These are phyloP conservation scores for Rhabdophis nuchalis DNA, from an alignment of 2,797 vertebrate genomes.

Conservation along the genomic window DNA sequence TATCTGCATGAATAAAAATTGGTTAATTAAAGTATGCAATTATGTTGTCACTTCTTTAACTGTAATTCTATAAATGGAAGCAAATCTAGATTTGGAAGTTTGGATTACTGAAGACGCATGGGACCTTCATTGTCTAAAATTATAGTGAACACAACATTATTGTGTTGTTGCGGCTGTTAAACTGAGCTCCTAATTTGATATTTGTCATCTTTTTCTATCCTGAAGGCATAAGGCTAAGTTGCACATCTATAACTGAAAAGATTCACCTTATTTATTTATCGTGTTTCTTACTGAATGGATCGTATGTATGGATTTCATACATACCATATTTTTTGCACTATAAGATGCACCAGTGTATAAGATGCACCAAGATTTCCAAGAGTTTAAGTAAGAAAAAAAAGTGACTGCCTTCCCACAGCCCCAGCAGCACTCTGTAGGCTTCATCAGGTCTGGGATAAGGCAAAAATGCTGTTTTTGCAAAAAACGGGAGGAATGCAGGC, in stretches of 20 bases:
- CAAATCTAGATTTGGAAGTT: neutral
- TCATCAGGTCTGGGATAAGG: too few relatives aligned
- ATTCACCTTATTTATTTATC: neutral
- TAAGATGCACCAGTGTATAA: too few relatives aligned
- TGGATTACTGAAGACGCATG: neutral
- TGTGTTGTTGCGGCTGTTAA: neutral
- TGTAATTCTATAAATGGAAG: neutral
- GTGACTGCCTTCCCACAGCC: too few relatives aligned
- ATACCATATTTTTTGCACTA: too few relatives aligned
- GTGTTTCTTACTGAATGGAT: slow-evolving; percentile 19
- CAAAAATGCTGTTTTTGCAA: too few relatives aligned
- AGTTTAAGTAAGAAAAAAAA: too few relatives aligned
- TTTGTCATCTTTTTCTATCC: neutral
- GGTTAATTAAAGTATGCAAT: neutral
- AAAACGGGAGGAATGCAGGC: too few relatives aligned
- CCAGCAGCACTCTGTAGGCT: too few relatives aligned
- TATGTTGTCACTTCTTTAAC: neutral
- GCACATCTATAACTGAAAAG: neutral
- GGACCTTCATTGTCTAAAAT: neutral
- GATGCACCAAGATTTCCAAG: too few relatives aligned
- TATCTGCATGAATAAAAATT: neutral
- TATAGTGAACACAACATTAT: neutral
- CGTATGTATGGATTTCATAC: neutral
- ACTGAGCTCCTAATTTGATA: neutral
- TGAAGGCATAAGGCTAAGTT: neutral